Conservation (phyloP, 2,113 vertebrate genomes). For the Cryptomyrus ogoouensis region DNA sequence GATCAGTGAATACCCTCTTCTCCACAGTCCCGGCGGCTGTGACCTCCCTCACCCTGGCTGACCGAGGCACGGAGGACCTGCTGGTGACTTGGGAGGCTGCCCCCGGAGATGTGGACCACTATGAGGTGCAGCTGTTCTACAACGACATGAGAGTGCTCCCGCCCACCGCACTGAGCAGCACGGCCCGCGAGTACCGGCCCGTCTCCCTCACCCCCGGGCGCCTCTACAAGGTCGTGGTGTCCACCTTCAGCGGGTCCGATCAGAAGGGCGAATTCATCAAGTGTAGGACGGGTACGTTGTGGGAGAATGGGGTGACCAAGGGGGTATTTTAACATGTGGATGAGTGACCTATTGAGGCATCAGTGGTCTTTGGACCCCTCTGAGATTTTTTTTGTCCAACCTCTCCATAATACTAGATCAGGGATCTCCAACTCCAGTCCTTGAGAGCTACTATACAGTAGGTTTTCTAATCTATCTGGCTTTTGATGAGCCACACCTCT, state of each 20-base stretch:
- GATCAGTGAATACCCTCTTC: background rate
- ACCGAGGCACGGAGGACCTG: conserved; percentile 72
- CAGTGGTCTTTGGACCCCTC: background rate
- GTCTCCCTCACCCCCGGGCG: conserved; percentile 79
- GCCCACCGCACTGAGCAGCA: conserved; percentile 66
- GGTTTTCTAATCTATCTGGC: no score
- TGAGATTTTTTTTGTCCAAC: background rate
- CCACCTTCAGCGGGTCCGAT: conserved; percentile 79
- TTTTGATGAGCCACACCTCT: background rate
- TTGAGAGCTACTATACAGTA: background rate
- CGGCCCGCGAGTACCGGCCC: conserved; percentile 60
- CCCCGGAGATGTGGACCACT: conserved; percentile 83
- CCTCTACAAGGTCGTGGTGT: conserved; percentile 89
- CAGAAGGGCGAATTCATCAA: conserved; percentile 75
- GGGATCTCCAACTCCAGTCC: background rate
- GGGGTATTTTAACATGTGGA: background rate
- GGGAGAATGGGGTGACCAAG: background rate
- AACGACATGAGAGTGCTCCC: conserved; percentile 85
- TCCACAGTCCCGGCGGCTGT: conserved; percentile 81
- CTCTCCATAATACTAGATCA: background rate
- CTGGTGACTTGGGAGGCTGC: conserved; percentile 74
- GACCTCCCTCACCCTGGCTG: conserved; percentile 61
- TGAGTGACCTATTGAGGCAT: background rate
- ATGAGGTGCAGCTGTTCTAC: conserved; percentile 88
- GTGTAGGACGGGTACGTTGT: conserved; percentile 75